Evolutionary conservation across 1,140 invertebrate species (phyloP).

Genomic region (Aphaenogaster ashmeadi): DNA sequence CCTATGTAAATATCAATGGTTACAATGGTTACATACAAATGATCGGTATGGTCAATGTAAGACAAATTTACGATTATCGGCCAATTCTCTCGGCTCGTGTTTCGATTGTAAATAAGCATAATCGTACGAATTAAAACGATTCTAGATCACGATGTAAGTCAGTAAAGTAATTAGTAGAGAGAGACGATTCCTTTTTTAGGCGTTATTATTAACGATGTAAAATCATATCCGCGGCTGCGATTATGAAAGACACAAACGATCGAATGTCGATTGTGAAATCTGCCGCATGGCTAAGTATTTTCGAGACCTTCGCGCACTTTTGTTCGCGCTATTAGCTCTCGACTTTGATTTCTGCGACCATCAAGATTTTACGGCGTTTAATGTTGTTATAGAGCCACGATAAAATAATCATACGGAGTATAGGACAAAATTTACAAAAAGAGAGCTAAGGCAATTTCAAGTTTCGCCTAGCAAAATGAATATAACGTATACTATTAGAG

Average conservation of each 20-base stretch:
- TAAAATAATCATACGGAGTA: slow-evolving; percentile 20
- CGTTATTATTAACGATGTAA: slow-evolving; percentile 68
- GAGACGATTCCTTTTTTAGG: slow-evolving; percentile 61
- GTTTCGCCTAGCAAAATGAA: slow-evolving; percentile 10
- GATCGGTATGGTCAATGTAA: slow-evolving; percentile 35
- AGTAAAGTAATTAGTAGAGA: slow-evolving; percentile 70
- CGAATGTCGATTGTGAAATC: slow-evolving; percentile 26
- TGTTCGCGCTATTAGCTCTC: slow-evolving; percentile 11
- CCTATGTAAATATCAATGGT: slow-evolving; percentile 46
- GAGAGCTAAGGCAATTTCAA: neutral
- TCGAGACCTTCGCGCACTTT: neutral
- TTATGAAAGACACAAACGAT: neutral
- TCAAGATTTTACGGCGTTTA: neutral
- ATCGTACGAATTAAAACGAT: slow-evolving; percentile 70
- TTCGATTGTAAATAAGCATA: slow-evolving; percentile 72
- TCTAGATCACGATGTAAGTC: slow-evolving; percentile 71
- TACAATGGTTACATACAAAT: slow-evolving; percentile 32
- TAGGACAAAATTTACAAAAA: slow-evolving; percentile 5
- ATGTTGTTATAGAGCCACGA: slow-evolving; percentile 8
- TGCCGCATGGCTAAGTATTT: neutral
- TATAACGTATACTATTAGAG: slow-evolving; percentile 22
- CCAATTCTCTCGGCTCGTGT: slow-evolving; percentile 48
- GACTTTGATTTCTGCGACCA: neutral
- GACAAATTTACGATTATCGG: slow-evolving; percentile 42
- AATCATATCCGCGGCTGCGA: slow-evolving; percentile 66